Conservation (phyloP, 2,797 vertebrate species). For the Pseudocheirus occidentalis region DNA sequence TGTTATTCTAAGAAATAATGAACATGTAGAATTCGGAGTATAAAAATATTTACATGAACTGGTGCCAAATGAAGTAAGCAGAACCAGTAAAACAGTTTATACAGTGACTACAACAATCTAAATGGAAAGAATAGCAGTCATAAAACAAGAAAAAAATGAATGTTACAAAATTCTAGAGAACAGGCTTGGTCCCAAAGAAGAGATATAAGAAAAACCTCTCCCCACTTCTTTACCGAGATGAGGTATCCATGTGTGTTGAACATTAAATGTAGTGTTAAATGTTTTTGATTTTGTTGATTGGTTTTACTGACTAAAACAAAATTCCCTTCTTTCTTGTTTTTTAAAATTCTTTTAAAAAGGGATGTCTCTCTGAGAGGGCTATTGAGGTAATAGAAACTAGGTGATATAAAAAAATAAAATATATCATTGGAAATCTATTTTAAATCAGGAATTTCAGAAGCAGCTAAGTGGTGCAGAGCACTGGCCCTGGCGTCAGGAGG, state of each 20-base stretch:
- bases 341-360: background rate
- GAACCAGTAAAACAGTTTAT: background rate
- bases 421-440: background rate
- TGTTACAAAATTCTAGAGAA: background rate
- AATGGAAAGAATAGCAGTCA: background rate
- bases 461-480: too few species aligned
- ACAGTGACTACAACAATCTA: background rate
- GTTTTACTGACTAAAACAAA: background rate
- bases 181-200: background rate
- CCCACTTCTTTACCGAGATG: background rate
- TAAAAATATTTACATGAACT: background rate
- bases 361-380: background rate
- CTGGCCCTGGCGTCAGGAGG: too few species aligned
- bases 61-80: background rate
- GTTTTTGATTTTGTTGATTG: background rate
- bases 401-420: conserved; percentile 21
- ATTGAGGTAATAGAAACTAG: background rate
- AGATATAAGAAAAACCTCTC: background rate
- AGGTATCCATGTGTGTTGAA: background rate
- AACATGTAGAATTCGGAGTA: background rate
- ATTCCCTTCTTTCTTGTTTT: background rate
- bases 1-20: background rate
- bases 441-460: conserved; percentile 18
- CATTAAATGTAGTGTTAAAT: background rate
- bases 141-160: background rate